phyloP scores from a whole-genome alignment of 1,140 invertebrate species.

The Bombus ignitus region DNA sequence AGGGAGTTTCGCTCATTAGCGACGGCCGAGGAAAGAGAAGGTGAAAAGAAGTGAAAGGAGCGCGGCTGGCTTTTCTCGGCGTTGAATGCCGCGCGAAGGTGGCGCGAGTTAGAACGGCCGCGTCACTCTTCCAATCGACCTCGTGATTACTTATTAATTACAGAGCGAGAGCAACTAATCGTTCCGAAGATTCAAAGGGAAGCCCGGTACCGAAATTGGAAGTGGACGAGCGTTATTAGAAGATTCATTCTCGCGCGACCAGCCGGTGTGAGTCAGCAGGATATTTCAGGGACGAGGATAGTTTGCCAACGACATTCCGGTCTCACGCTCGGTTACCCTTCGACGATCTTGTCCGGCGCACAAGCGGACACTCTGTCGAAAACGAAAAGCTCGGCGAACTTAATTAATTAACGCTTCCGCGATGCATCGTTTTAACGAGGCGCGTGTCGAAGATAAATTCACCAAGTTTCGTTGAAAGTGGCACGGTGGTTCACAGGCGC shows the following conservation, averaged over 20 bases:
- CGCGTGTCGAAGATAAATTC: background rate
- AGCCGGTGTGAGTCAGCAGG: constrained; percentile 37
- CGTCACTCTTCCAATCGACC: constrained; percentile 20
- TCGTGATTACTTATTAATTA: constrained; percentile 59
- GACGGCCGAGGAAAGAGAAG: background rate
- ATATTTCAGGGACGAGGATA: constrained; percentile 20
- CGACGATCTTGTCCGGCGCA: constrained; percentile 7
- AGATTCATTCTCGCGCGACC: constrained; percentile 32
- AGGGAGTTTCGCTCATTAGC: constrained; percentile 52
- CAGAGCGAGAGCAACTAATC: constrained; percentile 5
- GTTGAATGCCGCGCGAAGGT: too few species aligned
- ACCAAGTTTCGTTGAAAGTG: background rate
- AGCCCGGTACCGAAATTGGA: constrained; percentile 25
- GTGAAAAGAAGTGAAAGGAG: constrained; percentile 8
- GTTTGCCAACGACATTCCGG: constrained; percentile 40
- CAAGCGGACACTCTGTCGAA: background rate
- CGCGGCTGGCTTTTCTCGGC: too few species aligned
- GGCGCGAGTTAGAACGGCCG: background rate
- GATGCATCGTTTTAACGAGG: background rate
- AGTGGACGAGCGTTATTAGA: constrained; percentile 46
- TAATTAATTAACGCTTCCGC: constrained; percentile 29
- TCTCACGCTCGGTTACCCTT: constrained; percentile 37
- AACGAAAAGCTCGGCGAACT: background rate
- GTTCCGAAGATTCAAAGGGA: constrained; percentile 13
- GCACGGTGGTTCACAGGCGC: background rate